These are phyloP conservation scores for Acyrthosiphon pisum DNA, from an alignment of 1,140 invertebrate genomes.

Conservation along the genomic window DNA sequence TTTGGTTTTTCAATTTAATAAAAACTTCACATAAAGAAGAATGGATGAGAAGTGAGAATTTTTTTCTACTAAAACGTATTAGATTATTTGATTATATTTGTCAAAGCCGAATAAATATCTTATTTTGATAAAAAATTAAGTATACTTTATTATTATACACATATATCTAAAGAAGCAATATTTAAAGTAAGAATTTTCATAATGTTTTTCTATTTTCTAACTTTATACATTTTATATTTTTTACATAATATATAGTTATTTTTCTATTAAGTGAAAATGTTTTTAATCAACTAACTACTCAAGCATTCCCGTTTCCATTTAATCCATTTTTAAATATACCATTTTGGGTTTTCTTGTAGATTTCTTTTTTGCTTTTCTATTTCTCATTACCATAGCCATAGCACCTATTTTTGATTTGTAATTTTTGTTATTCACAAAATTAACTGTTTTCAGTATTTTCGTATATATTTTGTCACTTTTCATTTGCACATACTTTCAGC, in stretches of 20 bases:
- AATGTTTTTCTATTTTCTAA: not conserved
- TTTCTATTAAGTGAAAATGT: not conserved
- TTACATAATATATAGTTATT: not conserved
- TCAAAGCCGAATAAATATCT: not conserved
- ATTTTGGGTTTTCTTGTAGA: not conserved
- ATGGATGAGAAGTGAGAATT: not conserved
- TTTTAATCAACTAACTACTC: not conserved
- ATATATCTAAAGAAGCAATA: not conserved
- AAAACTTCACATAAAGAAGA: not conserved
- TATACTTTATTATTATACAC: not conserved
- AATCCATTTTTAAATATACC: too few relatives aligned
- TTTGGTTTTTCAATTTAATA: conserved; percentile 25
- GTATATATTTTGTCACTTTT: not conserved
- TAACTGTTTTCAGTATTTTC: not conserved
- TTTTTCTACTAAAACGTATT: not conserved
- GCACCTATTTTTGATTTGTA: not conserved
- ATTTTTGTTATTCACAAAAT: not conserved
- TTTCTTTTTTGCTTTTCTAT: not conserved
- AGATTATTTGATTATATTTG: not conserved
- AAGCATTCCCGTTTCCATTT: not conserved
- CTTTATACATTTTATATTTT: not conserved
- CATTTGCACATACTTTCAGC: not conserved
- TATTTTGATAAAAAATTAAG: not conserved
- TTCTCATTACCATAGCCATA: not conserved
- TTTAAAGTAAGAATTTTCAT: not conserved